Evolutionary conservation across 2,797 vertebrate genomes (phyloP).

Genomic region (Prionace glauca): DNA sequence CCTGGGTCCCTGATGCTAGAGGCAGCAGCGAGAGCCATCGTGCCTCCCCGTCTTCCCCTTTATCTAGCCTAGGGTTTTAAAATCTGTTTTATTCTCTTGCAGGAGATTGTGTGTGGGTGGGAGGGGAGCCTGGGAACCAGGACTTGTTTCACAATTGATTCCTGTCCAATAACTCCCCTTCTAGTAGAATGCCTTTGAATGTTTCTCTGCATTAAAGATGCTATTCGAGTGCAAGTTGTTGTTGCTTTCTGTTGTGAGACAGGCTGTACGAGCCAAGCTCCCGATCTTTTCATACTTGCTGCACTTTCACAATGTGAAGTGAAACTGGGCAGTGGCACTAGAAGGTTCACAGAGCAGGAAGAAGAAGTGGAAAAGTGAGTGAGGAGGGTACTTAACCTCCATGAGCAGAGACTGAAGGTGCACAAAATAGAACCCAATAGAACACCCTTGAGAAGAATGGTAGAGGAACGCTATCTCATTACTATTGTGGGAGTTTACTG

Average conservation of each 20-base stretch:
- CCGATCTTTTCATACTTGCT: neutral
- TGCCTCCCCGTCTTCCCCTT: neutral
- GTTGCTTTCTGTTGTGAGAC: neutral
- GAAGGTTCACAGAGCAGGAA: neutral
- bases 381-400: neutral
- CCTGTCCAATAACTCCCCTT: neutral
- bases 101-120: neutral
- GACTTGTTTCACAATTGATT: neutral
- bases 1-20: too few relatives aligned
- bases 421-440: neutral
- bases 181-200: neutral
- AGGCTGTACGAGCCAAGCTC: neutral
- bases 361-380: neutral
- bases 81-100: neutral
- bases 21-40: too few relatives aligned
- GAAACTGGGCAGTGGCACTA: neutral
- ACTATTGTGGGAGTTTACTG: neutral
- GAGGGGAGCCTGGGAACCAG: neutral
- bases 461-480: neutral
- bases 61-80: too few relatives aligned
- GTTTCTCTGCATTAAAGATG: neutral
- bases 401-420: neutral
- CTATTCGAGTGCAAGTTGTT: neutral
- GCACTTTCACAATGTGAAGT: neutral
- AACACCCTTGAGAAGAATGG: neutral